A percentile compares a stretch with the other conserved stretches of the same genome.
Evolutionary conservation across 2,113 vertebrate genomes (phyloP).

Genomic region (Chloropsis hardwickii): DNA sequence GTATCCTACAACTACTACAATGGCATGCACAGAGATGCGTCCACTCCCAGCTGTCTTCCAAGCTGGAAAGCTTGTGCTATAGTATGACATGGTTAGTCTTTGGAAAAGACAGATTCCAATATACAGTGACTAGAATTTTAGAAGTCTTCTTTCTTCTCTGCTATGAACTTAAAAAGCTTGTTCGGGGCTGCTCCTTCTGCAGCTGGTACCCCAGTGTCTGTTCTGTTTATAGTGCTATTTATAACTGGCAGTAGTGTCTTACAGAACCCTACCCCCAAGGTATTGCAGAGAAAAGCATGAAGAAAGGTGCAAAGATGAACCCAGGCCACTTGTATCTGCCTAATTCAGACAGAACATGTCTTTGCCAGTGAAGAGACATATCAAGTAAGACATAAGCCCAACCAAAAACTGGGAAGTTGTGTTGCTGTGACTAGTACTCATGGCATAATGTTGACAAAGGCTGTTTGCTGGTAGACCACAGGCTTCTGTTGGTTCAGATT

Average conservation of each 20-base stretch:
- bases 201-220: neutral
- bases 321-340: neutral
- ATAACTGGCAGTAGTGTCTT: neutral
- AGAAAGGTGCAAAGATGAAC: neutral
- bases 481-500: rapidly evolving
- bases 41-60: neutral
- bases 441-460: no score
- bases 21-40: neutral
- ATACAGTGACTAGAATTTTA: neutral
- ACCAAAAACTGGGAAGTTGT: neutral
- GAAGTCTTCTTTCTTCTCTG: neutral
- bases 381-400: neutral
- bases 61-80: neutral
- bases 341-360: neutral
- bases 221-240: neutral
- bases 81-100: neutral
- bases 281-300: neutral
- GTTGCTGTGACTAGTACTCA: neutral
- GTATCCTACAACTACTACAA: neutral
- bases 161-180: neutral
- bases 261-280: neutral
- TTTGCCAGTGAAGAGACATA: neutral
- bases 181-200: neutral
- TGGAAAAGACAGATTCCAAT: neutral
- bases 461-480: neutral